Evolutionary conservation across 2,797 vertebrate genomes (phyloP), one percentile per base, ranked within the genome.

Genomic region (Brachyrhaphis roseni): DNA sequence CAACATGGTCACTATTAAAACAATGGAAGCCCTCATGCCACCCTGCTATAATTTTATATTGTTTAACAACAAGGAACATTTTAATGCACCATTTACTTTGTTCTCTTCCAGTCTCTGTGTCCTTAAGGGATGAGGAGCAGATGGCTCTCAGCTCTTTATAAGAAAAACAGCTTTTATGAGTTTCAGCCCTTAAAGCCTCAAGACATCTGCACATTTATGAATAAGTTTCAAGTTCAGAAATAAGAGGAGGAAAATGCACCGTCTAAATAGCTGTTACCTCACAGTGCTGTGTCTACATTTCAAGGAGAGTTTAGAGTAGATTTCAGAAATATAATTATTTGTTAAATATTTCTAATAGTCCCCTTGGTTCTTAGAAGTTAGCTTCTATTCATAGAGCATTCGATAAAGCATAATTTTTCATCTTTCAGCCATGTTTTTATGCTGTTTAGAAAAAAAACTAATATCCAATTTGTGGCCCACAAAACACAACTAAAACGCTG

Each of bases 81-180:
- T 62, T 34, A 57, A 41, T 55, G 73, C 73, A 74, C 36, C 51
- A 57, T 55, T 57, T 55, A 55, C 51, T 74, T 55, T 55, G 73
- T 55, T 74, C 47, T 55, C 49, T n/a, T 68, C 39, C 5, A 34
- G 49, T 10, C 59, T 49, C 34, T 46, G 53, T 45, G 28, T 73
- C 47, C 46, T 45, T 59, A 28, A 43, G 39, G 75, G 46, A 39
- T 1, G 23, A 68, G 45, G 6, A 66, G 57, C 59, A 49, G 75
- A 66, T 49, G 75, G 75, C 26, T 49, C 20, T 49, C 18, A 47
- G 41, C 28, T 34, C 18, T 46, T 76, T 31, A 4, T 31, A 76
- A 34, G 28, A 64, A 59, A 59, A 64, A 31, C 18, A 23, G 31
- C 3, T 49, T 76, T 64, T 46, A 49, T 47, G 59, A 36, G 45